phyloP scores from a whole-genome alignment of 2,888 invertebrate genomes.

The Leptinotarsa peninsularis region DNA sequence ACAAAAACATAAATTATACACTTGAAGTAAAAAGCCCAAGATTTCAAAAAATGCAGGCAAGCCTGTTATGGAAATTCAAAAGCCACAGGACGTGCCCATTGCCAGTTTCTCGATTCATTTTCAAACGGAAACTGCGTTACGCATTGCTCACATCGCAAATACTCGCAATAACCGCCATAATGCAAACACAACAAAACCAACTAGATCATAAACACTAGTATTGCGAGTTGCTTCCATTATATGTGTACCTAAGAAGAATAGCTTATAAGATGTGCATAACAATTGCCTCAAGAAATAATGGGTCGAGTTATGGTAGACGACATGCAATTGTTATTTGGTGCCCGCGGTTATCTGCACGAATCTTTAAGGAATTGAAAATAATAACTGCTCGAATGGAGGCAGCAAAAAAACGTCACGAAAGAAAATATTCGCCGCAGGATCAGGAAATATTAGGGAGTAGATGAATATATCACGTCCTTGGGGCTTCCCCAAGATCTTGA shows the following conservation, averaged over 20 bases:
- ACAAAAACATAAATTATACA: neutral
- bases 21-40: neutral
- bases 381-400: slow-evolving; percentile 31
- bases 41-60: neutral
- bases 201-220: slow-evolving; percentile 35
- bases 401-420: slow-evolving; percentile 33
- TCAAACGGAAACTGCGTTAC: neutral
- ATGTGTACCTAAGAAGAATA: slow-evolving; percentile 10
- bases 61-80: neutral
- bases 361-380: slow-evolving; percentile 41
- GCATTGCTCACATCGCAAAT: slow-evolving; percentile 1
- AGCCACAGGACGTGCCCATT: neutral
- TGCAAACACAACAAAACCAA: slow-evolving; percentile 28
- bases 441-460: slow-evolving; percentile 15
- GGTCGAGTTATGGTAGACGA: slow-evolving; percentile 44
- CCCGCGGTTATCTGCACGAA: slow-evolving; percentile 42
- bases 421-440: slow-evolving; percentile 20
- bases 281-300: slow-evolving; percentile 45
- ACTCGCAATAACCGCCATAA: neutral
- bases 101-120: neutral
- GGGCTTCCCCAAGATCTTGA: slow-evolving; percentile 9
- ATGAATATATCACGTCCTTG: slow-evolving; percentile 10
- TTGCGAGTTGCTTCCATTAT: slow-evolving; percentile 16
- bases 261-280: slow-evolving; percentile 46
- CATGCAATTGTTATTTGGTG: slow-evolving; percentile 45